Base-by-base conservation (phyloP, 2,888 invertebrate species). In the Eubasilissa splendida region DNA sequence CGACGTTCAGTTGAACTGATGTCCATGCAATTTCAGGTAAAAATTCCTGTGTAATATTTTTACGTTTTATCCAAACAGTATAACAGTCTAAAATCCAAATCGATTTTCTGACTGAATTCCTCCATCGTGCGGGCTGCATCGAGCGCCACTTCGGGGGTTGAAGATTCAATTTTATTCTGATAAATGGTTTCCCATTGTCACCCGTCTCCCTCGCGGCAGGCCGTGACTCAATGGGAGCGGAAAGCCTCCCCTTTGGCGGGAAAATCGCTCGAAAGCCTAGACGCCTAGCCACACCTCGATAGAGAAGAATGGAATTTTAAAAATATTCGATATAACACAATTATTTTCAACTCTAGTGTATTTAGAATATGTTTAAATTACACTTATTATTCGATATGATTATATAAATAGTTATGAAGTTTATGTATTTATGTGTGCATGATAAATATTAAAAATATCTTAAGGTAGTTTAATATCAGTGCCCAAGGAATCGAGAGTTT, bases 111-210 rank as follows among this genome's bases (percentile, higher is more conserved):
- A 42, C 75, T 33, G 50, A 78, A 78, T 81, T 78, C 77, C 76
- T 60, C 50, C 52, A n/a, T 31, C 63, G 42, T 73, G 33, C 31
- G n/a, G 71, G 59, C 60, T 73, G 70, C 75, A 60, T 22, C 53
- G 52, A 54, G 50, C 52, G 80, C 56, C 56, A 56, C 70, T 66
- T 53, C 54, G 65, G 65, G 56, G 71, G 65, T 56, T 81, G 83
- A 80, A 82, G 81, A 82, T 83, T 82, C 83, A 83, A 82, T 83
- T 83, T 83, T 83, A 83, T 83, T 80, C 82, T 83, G 83, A 83
- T 82, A 83, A 83, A 83, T 81, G 83, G 82, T 83, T 83, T 83
- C 75, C 79, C 79, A 83, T 83, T 83, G 83, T 82, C 73, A 70
- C 53, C 77, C 54, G 54, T 22, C n/a, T 53, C 76, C 63, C 77